Base-by-base conservation (phyloP, 2,888 invertebrate genomes). In the Trachelus iudaicus region DNA sequence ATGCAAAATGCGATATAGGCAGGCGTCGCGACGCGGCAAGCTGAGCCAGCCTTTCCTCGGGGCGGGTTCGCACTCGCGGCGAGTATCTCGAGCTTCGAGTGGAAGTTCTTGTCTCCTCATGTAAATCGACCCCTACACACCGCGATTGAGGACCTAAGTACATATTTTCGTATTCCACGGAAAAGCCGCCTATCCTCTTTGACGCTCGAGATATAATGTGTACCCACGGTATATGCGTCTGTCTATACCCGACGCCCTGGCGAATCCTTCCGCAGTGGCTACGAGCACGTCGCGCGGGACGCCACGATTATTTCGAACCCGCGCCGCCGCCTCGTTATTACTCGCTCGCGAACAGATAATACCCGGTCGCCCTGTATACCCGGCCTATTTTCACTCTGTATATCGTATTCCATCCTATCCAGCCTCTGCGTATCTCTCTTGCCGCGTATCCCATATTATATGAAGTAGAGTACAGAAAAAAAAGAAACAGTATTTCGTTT, bases 21-120 rank as follows among this genome's bases (percentile, higher is more conserved):
- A 56, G 23, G 84, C 83, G 82, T 83, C 76, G 83, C 83, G 82
- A 82, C 84, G 87, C 83, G 82, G 75, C 76, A 78, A 84, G 86
- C 86, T 85, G 87, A 87, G 87, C 86, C 85, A 88, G 86, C 88
- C 87, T 86, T 88, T 87, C 84, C 86, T 85, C 84, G 81, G 84
- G 83, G 80, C 82, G 84, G 80, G 84, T 85, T 84, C 85, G 81
- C 82, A 84, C 84, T 81, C 82, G 79, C 78, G 79, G 69, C 69
- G 77, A 69, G 34, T 71, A 56, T 34, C 69, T 30, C 68, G 23
- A 33, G 23, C 75, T 75, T 82, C 79, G 84, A 84, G 85, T 84
- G 82, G 83, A 84, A 86, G 86, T 85, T 88, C 88, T 89, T 88
- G 86, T 87, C 87, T 87, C 87, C 85, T 86, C 86, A 85, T 87